Base-by-base conservation (phyloP, 2,797 vertebrate genomes). In the Petrocephalus schoutedeni region DNA sequence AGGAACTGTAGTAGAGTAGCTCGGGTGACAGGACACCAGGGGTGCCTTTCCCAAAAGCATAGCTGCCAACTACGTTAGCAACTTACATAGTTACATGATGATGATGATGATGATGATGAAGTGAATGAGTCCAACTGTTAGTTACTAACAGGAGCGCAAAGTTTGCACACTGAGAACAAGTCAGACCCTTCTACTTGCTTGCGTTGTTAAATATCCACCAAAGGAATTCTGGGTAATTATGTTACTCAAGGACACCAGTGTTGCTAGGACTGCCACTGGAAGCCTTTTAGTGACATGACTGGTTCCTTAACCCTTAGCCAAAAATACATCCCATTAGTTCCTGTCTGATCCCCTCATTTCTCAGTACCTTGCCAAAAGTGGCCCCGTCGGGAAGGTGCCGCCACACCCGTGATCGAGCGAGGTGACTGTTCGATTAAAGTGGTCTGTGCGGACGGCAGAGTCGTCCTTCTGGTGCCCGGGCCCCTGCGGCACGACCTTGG, bases 221-320 rank as follows among this genome's bases (percentile, higher is more conserved):
- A 12, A 54, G 80, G 45, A 84, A 54, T 84, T 84, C 49, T 51
- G n/a, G 45, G 80, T 84, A 84, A 54, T 84, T 84, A 14, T 84
- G 49, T 54, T 54, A 49, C 4, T 54, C 21, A 84, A 84, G 80
- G 80, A 12, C 80, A 54, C 49, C n/a, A 54, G 3, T 84, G 49
- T 49, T 54, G 12, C n/a, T 28, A 53, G 51, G 51, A 54, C 12
- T 14, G n/a, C 16, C 12, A 16, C 45, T 2, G 19, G 80, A 51
- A 51, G 12, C 45, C n/a, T 54, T 84, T 84, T 84, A 49, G 49
- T 28, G n/a, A 54, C 49, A 84, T 5, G 51, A 84, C 45, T 0
- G 1, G 80, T 23, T 51, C 51, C 51, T 54, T 83, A 83, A 83
- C 9, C 49, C 54, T 54, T 84, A 54, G n/a, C 10, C 28, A 28